phyloP scores from a whole-genome alignment of 2,797 vertebrate species.

The Lindbergichthys nudifrons region DNA sequence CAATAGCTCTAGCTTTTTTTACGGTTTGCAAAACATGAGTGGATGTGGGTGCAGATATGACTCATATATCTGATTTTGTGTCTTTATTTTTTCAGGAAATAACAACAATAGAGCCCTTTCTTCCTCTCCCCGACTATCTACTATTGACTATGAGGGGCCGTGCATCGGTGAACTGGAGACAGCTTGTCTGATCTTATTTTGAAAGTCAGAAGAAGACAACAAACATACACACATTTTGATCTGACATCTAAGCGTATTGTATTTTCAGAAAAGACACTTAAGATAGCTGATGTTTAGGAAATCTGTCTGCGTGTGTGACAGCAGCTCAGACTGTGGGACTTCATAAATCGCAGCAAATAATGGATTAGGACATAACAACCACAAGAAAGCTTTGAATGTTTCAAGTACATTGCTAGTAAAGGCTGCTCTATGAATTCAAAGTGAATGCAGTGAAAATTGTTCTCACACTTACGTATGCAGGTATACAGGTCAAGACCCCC shows the following conservation, averaged over 20 bases:
- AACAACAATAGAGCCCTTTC: slow-evolving; percentile 8
- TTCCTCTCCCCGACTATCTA: background rate
- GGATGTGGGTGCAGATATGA: slow-evolving; percentile 8
- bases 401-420: too few species aligned
- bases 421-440: background rate
- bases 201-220: background rate
- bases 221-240: background rate
- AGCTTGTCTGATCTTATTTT: background rate
- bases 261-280: slow-evolving; percentile 5
- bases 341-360: background rate
- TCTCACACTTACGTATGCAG: background rate
- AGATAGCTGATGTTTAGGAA: slow-evolving; percentile 39
- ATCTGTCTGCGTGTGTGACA: background rate
- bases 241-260: slow-evolving; percentile 13
- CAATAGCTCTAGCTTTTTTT: background rate
- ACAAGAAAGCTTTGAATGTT: too few species aligned
- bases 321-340: too few species aligned
- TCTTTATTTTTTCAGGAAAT: slow-evolving; percentile 17
- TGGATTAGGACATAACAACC: background rate
- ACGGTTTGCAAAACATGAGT: too few species aligned
- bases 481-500: background rate
- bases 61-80: background rate
- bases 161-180: background rate
- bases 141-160: background rate
- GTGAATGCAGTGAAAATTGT: background rate